Evolutionary conservation across 2,797 vertebrate species (phyloP).

Genomic region (Protonibea diacanthus): DNA sequence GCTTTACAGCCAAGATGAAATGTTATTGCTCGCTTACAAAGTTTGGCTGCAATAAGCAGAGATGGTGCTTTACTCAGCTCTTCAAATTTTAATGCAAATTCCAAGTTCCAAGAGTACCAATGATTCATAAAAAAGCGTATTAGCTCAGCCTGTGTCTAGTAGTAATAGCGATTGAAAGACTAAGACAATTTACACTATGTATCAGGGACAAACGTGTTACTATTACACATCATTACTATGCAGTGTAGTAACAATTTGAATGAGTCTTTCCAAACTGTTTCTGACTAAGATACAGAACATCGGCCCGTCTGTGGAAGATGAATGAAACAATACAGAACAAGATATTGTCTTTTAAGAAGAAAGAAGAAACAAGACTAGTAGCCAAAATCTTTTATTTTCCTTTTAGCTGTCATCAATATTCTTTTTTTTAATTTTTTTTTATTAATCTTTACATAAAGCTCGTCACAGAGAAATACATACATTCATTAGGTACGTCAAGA

Average conservation of each 20-base stretch:
- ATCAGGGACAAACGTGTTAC: constrained; percentile 32
- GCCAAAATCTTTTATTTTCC: constrained; percentile 74
- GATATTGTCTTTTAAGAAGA: constrained; percentile 5
- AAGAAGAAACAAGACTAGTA: constrained; percentile 20
- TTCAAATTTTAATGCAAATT: constrained; percentile 51
- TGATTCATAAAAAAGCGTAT: constrained; percentile 44
- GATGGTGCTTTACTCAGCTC: constrained; percentile 33
- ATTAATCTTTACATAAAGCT: constrained; percentile 72
- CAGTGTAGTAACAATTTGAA: background rate
- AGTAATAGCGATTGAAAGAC: constrained; percentile 46
- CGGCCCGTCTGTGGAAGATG: background rate
- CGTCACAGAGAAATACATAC: constrained; percentile 69
- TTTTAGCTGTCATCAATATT: constrained; percentile 49
- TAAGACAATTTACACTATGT: constrained; percentile 31
- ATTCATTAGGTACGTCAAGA: constrained; percentile 70
- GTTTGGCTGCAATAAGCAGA: constrained; percentile 5
- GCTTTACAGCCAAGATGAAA: constrained; percentile 31
- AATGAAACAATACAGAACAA: constrained; percentile 7
- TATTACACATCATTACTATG: constrained; percentile 12
- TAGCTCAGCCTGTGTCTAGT: constrained; percentile 41
- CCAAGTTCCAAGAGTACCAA: constrained; percentile 9
- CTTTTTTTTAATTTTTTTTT: constrained; percentile 19
- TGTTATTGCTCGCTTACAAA: constrained; percentile 45
- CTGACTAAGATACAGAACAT: constrained; percentile 12
- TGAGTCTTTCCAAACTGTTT: constrained; percentile 2